These are phyloP conservation scores for Acrossocheilus fasciatus DNA, from an alignment of 2,797 vertebrate species.

Conservation along the genomic window DNA sequence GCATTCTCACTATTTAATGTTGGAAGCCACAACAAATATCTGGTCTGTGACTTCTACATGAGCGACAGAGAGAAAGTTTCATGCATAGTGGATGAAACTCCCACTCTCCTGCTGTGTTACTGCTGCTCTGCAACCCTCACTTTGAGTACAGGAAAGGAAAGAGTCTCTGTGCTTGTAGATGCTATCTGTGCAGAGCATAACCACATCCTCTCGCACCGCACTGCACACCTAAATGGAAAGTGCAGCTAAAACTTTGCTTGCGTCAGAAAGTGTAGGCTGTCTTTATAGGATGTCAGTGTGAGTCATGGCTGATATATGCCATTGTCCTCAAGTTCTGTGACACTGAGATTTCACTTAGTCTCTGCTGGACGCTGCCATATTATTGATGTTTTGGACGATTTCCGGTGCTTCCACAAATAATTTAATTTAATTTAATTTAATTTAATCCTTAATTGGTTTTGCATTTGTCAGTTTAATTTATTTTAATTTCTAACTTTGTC, in stretches of 20 bases:
- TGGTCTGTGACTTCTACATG: constrained; percentile 48
- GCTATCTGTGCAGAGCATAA: constrained; percentile 73
- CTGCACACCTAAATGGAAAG: constrained; percentile 68
- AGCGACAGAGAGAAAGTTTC: constrained; percentile 49
- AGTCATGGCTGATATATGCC: constrained; percentile 1
- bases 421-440: neutral
- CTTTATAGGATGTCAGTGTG: neutral
- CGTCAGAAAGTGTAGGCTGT: constrained; percentile 7
- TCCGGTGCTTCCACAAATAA: neutral
- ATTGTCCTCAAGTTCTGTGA: neutral
- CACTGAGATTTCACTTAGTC: constrained; percentile 2
- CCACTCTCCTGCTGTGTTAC: constrained; percentile 60
- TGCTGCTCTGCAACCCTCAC: constrained; percentile 66
- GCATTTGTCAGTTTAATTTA: neutral
- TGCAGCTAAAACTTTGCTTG: constrained; percentile 42
- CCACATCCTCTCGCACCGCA: constrained; percentile 79
- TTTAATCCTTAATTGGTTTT: neutral
- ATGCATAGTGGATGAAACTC: constrained; percentile 39
- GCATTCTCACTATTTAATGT: constrained; percentile 18
- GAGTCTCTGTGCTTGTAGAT: constrained; percentile 69
- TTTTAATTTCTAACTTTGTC: neutral
- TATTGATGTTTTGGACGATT: neutral
- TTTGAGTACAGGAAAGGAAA: constrained; percentile 60
- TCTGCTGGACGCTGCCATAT: neutral
- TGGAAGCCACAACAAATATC: constrained; percentile 40